Percentiles rank a stretch among this genome's conserved stretches.
Evolutionary conservation across 1,140 invertebrate species (phyloP).

Genomic region (Drosophila dunni): DNA sequence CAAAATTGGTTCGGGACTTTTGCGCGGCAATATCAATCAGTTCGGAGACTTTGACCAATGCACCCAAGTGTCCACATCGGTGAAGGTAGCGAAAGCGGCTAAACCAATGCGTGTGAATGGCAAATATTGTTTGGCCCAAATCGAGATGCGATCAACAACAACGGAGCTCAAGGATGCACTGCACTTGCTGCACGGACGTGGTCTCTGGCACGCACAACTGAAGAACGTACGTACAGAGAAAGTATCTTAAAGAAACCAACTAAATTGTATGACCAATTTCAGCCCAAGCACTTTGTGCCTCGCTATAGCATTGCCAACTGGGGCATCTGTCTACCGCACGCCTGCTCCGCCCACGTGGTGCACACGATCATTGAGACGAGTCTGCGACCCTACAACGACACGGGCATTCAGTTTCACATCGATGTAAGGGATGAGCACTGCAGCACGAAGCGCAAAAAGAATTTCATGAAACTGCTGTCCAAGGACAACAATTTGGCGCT

Average conservation of each 20-base stretch:
- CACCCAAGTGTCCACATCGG: slow-evolving; percentile 85
- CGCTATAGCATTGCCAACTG: slow-evolving; percentile 89
- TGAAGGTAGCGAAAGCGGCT: slow-evolving; percentile 85
- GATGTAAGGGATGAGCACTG: slow-evolving; percentile 87
- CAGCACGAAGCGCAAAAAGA: slow-evolving; percentile 85
- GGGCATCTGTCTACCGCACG: slow-evolving; percentile 88
- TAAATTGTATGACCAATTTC: not conserved
- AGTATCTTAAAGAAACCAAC: not conserved
- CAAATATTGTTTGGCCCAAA: slow-evolving; percentile 88
- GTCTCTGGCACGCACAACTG: slow-evolving; percentile 87
- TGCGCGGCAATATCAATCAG: slow-evolving; percentile 89
- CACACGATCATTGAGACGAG: slow-evolving; percentile 86
- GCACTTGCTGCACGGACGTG: slow-evolving; percentile 87
- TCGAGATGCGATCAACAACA: slow-evolving; percentile 87
- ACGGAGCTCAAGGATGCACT: slow-evolving; percentile 86
- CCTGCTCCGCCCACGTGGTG: slow-evolving; percentile 87
- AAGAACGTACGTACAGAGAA: slow-evolving; percentile 87
- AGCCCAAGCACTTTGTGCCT: slow-evolving; percentile 89
- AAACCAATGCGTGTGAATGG: slow-evolving; percentile 87
- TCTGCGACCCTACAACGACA: slow-evolving; percentile 86
- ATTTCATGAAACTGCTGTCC: slow-evolving; percentile 79
- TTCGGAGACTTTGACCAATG: slow-evolving; percentile 90
- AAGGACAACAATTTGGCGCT: slow-evolving; percentile 85
- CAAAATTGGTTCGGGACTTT: slow-evolving; percentile 88
- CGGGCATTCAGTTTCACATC: slow-evolving; percentile 86